A percentile compares a stretch with the other conserved stretches of the same genome.
Conservation (phyloP, 2,797 vertebrate species). For the Trematomus bernacchii region DNA sequence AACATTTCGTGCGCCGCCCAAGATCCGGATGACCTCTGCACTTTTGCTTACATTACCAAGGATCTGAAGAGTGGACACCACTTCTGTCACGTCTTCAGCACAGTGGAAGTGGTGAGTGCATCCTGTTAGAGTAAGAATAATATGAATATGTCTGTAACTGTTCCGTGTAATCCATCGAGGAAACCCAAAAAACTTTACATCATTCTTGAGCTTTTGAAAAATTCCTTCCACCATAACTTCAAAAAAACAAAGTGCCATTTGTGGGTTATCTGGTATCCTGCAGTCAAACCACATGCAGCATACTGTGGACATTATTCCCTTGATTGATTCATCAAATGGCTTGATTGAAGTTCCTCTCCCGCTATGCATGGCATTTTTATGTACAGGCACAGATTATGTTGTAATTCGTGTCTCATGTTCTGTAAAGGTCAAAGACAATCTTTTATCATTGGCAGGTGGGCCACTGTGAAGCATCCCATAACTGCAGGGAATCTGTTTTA, state of each 20-base stretch:
- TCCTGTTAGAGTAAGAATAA: not conserved
- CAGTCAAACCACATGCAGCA: slow-evolving; percentile 24
- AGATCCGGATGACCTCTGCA: slow-evolving; percentile 97
- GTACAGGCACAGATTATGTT: slow-evolving; percentile 30
- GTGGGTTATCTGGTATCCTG: slow-evolving; percentile 21
- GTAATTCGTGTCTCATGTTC: slow-evolving; percentile 36
- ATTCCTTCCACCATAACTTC: not conserved
- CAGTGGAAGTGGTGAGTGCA: slow-evolving; percentile 92
- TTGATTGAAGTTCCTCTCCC: slow-evolving; percentile 60
- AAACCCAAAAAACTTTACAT: not conserved
- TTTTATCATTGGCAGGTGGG: slow-evolving; percentile 18
- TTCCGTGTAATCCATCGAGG: not conserved
- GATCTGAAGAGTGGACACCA: slow-evolving; percentile 97
- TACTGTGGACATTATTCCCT: slow-evolving; percentile 32
- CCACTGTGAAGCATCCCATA: slow-evolving; percentile 6
- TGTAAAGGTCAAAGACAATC: slow-evolving; percentile 53
- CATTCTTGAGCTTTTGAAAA: not conserved
- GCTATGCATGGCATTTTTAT: slow-evolving; percentile 60
- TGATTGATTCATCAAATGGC: slow-evolving; percentile 47
- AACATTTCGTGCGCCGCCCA: slow-evolving; percentile 99
- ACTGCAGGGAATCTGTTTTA: slow-evolving; percentile 22
- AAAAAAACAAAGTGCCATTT: slow-evolving; percentile 4
- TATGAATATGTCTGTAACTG: not conserved
- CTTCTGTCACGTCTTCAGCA: slow-evolving; percentile 99
- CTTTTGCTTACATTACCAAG: slow-evolving; percentile 99